Base-by-base conservation (phyloP, 2,113 vertebrate species). In the Ursus arctos region DNA sequence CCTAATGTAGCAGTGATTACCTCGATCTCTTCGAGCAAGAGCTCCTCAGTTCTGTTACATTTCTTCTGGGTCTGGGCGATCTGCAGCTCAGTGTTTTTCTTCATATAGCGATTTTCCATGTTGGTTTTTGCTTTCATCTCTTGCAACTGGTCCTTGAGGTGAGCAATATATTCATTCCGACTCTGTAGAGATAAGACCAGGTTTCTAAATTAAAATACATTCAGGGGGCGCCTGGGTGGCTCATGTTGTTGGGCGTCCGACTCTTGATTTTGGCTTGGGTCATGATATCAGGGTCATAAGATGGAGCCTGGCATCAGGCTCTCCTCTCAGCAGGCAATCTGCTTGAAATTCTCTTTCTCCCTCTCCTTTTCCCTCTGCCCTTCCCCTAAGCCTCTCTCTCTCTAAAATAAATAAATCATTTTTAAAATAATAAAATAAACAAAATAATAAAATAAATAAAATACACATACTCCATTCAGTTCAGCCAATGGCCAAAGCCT, bases 91-190 rank as follows among this genome's bases (percentile, higher is more conserved):
- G 98, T 96, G 43, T 97, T 98, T 95, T 84, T 99, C 96, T 98
- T 99, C 96, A 98, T 92, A 22, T 99, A 99, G 71, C 94, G 88
- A 81, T 97, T 98, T 96, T 99, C 98, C 98, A 98, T 98, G 55
- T 96, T 96, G 0, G 97, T 97, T 98, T 97, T 99, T 33, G 99
- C 98, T 6, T 98, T 99, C 95, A 95, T 94, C 91, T 99, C 98
- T 94, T 99, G 99, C 65, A 99, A 94, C 90, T 99, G 98, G 6
- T 99, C 98, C 94, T 98, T 99, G 77, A 99, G 98, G 88, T 96
- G 71, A 14, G 98, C 98, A 67, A 99, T 99, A 67, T 98, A 96
- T 40, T 98, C 97, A 0, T 99, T 98, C 88, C 93, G 97, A 33
- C 92, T 97, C 99, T 99, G 71, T 28, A 71, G 82, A 94, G 26